A percentile compares a stretch with the other conserved stretches of the same genome.
phyloP scores from a whole-genome alignment of 2,888 invertebrate genomes.

The Syritta pipiens region DNA sequence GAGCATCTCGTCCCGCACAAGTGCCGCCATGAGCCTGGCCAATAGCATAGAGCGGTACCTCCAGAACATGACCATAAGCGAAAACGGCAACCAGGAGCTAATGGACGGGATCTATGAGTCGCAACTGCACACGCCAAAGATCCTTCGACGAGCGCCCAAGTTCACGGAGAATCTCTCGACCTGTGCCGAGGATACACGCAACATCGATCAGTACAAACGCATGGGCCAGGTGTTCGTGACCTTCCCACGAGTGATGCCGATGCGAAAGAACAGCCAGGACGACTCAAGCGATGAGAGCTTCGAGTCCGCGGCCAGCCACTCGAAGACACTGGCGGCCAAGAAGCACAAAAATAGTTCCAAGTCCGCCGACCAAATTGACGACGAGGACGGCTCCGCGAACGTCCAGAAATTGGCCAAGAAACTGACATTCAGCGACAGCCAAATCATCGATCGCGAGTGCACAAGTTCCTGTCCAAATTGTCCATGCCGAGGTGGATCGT shows the following conservation, averaged over 20 bases:
- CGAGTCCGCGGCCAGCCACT: slow-evolving; percentile 79
- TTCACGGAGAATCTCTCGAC: slow-evolving; percentile 84
- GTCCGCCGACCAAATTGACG: slow-evolving; percentile 82
- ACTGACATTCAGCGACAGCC: slow-evolving; percentile 78
- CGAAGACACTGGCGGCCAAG: slow-evolving; percentile 64
- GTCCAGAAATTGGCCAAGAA: slow-evolving; percentile 73
- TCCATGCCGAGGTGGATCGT: slow-evolving; percentile 73
- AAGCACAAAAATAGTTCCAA: slow-evolving; percentile 78
- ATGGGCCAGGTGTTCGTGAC: slow-evolving; percentile 80
- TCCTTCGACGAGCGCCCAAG: slow-evolving; percentile 84
- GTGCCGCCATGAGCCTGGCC: slow-evolving; percentile 80
- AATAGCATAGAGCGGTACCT: slow-evolving; percentile 78
- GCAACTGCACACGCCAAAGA: slow-evolving; percentile 81
- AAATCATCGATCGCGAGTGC: slow-evolving; percentile 76
- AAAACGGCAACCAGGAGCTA: slow-evolving; percentile 72
- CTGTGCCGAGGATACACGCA: slow-evolving; percentile 84
- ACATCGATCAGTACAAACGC: slow-evolving; percentile 81
- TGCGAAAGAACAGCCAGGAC: slow-evolving; percentile 75
- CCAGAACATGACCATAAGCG: slow-evolving; percentile 73
- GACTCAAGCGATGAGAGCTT: slow-evolving; percentile 80
- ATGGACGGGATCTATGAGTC: slow-evolving; percentile 79
- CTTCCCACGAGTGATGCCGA: slow-evolving; percentile 76
- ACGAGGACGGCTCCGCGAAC: slow-evolving; percentile 75
- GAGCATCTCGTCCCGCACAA: slow-evolving; percentile 86
- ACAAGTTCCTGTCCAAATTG: slow-evolving; percentile 75